Conservation (phyloP, 2,113 vertebrate species). For the Hippocampus barbouri region DNA sequence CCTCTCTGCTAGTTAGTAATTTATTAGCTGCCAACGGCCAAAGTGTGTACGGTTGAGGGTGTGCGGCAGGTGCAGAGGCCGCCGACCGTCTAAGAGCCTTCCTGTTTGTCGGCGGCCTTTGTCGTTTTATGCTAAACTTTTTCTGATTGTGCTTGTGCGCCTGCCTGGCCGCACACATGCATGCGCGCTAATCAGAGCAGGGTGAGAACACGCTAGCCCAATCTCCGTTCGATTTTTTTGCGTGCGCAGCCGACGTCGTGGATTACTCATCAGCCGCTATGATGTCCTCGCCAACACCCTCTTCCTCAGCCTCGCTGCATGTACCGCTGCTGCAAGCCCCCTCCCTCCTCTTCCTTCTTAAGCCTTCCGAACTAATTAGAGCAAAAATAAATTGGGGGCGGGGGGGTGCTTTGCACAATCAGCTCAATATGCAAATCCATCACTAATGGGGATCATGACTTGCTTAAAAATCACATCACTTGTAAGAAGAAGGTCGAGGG, state of each 20-base stretch:
- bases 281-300: slow-evolving; percentile 39
- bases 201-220: slow-evolving; percentile 21
- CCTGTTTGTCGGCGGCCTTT: slow-evolving; percentile 18
- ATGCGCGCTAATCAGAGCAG: slow-evolving; percentile 5
- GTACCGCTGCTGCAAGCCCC: slow-evolving; percentile 10
- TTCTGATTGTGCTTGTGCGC: slow-evolving; percentile 12
- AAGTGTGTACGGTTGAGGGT: slow-evolving; percentile 34
- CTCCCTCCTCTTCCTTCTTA: slow-evolving; percentile 3
- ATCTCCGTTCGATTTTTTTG: slow-evolving; percentile 37
- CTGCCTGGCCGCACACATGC: neutral
- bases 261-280: slow-evolving; percentile 44
- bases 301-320: slow-evolving; percentile 32
- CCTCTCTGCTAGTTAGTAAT: slow-evolving; percentile 68
- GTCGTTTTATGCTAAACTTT: slow-evolving; percentile 9
- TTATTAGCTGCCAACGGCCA: slow-evolving; percentile 58
- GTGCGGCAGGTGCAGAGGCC: neutral
- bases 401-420: slow-evolving; percentile 33
- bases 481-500: slow-evolving; percentile 3
- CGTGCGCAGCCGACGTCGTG: slow-evolving; percentile 31
- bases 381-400: slow-evolving; percentile 24
- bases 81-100: slow-evolving; percentile 6
- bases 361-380: slow-evolving; percentile 41
- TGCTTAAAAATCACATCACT: slow-evolving; percentile 23
- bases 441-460: slow-evolving; percentile 42
- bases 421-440: slow-evolving; percentile 38